These are phyloP conservation scores for Apoda limacodes DNA, from an alignment of 2,888 invertebrate species.

Conservation along the genomic window DNA sequence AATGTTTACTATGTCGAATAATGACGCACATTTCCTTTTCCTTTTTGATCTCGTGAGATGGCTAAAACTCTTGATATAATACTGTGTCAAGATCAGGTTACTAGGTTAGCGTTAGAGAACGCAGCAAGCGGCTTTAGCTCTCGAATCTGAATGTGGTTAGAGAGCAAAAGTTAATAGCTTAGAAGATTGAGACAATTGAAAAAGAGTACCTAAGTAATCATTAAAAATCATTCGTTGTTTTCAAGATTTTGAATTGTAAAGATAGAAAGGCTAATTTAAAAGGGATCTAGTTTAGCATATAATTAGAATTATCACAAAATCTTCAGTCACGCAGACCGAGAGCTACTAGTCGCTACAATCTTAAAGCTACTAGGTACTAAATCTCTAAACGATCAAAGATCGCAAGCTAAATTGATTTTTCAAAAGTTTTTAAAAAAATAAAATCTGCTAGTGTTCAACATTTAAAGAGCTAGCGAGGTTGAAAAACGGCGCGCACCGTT, in stretches of 20 bases:
- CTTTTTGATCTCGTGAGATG: too few relatives aligned
- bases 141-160: conserved; percentile 38
- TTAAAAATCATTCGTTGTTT: too few relatives aligned
- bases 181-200: conserved; percentile 1
- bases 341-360: conserved; percentile 54
- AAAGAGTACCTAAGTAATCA: too few relatives aligned
- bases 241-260: background rate
- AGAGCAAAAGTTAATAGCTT: conserved; percentile 23
- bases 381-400: conserved; percentile 64
- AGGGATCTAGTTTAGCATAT: background rate
- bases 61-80: too few relatives aligned
- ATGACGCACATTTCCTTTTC: too few relatives aligned
- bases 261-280: background rate
- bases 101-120: conserved; percentile 37
- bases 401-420: conserved; percentile 64
- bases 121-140: conserved; percentile 48
- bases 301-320: conserved; percentile 2
- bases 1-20: too few relatives aligned
- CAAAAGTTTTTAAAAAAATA: conserved; percentile 70
- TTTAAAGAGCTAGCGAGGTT: conserved; percentile 56
- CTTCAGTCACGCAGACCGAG: conserved; percentile 35
- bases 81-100: conserved; percentile 5
- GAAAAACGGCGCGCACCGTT: conserved; percentile 83
- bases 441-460: conserved; percentile 64
- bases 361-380: conserved; percentile 67